These are phyloP conservation scores for Siphamia tubifer DNA, from an alignment of 2,113 vertebrate genomes.

Conservation along the genomic window DNA sequence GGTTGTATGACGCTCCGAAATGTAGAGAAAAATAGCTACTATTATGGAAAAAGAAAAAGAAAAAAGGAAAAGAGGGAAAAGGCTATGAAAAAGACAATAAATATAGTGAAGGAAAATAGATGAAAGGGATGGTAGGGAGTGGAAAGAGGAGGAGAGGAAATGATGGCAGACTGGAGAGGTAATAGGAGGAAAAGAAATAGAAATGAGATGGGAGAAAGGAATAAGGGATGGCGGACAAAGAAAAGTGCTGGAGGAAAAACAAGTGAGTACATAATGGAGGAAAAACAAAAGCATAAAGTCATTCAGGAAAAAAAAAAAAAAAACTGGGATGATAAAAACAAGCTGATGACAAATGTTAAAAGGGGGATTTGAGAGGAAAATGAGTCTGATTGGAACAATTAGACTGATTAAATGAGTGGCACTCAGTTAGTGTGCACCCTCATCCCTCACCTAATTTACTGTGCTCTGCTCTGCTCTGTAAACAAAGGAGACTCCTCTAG, in stretches of 20 bases:
- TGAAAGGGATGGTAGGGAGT: not conserved
- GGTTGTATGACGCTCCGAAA: too few species aligned
- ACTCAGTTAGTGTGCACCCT: constrained; percentile 13
- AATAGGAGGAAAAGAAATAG: not conserved
- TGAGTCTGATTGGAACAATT: constrained; percentile 52
- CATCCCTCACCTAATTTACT: constrained; percentile 48
- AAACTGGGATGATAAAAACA: not conserved
- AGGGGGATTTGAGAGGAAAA: not conserved
- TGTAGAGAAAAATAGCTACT: too few species aligned
- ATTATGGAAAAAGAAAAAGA: too few species aligned
- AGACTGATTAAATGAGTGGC: constrained; percentile 55
- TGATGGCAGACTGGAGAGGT: too few species aligned
- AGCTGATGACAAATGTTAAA: not conserved
- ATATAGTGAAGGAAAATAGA: not conserved
- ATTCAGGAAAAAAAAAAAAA: not conserved
- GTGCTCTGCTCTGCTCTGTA: constrained; percentile 31
- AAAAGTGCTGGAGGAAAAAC: not conserved
- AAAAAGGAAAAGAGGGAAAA: not conserved
- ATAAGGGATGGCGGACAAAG: not conserved
- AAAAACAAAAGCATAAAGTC: not conserved
- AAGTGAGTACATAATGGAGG: not conserved
- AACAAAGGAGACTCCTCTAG: constrained; percentile 38
- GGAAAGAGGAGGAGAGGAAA: not conserved
- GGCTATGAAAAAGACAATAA: not conserved
- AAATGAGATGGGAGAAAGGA: not conserved